Percentiles rank a stretch among this genome's conserved stretches.
These are phyloP conservation scores for Sebastes steindachneri DNA, from an alignment of 2,797 vertebrate genomes.

Conservation along the genomic window DNA sequence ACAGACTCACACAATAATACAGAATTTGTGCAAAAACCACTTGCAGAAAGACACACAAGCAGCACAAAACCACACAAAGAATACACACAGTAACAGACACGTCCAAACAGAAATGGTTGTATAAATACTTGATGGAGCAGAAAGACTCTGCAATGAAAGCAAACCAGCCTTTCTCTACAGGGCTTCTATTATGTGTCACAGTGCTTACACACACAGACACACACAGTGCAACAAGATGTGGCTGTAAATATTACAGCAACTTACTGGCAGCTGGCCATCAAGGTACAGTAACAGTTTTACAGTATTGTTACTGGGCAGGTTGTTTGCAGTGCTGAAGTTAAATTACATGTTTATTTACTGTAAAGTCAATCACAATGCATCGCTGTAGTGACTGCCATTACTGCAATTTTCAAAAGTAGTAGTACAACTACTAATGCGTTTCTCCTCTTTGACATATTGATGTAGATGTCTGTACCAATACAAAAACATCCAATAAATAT, in stretches of 20 bases:
- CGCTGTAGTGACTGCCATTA: background rate
- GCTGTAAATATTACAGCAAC: constrained; percentile 29
- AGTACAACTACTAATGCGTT: background rate
- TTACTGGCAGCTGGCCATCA: constrained; percentile 3
- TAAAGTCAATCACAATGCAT: background rate
- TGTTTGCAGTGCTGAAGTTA: background rate
- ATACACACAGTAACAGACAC: constrained; percentile 33
- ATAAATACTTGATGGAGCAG: constrained; percentile 55
- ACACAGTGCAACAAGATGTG: constrained; percentile 13
- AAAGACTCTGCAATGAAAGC: constrained; percentile 46
- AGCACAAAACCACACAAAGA: constrained; percentile 18
- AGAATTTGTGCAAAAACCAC: background rate
- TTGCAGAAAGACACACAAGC: constrained; percentile 10
- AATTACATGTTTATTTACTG: background rate
- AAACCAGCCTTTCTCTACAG: constrained; percentile 27
- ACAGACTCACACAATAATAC: constrained; percentile 13
- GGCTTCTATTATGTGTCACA: constrained; percentile 27
- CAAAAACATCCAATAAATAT: background rate
- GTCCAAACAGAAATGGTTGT: constrained; percentile 48
- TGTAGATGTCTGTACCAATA: background rate
- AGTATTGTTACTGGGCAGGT: background rate
- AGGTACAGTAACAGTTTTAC: background rate
- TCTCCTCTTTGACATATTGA: background rate
- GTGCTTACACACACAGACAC: constrained; percentile 32
- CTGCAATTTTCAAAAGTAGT: background rate